phyloP scores from a whole-genome alignment of 2,888 invertebrate species.

The Polydrusus pterygomalis region DNA sequence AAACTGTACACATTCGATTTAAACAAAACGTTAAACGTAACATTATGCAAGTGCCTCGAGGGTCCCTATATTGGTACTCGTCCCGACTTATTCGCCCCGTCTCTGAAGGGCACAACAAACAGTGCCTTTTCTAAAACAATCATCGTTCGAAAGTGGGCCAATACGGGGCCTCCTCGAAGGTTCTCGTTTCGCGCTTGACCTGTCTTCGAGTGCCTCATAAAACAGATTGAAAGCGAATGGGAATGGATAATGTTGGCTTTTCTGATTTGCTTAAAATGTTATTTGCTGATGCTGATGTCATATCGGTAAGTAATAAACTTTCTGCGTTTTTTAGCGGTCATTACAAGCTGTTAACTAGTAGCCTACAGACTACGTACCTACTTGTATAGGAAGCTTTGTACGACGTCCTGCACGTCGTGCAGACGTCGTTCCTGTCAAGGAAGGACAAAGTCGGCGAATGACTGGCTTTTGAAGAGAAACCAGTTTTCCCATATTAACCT shows the following conservation, averaged over 20 bases:
- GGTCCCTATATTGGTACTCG: conserved; percentile 48
- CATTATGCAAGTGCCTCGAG: conserved; percentile 35
- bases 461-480: too few species aligned
- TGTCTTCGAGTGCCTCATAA: conserved; percentile 32
- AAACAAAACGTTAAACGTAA: conserved; percentile 44
- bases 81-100: conserved; percentile 7
- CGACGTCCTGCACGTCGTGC: too few species aligned
- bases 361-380: too few species aligned
- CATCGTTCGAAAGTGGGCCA: conserved; percentile 46
- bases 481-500: too few species aligned
- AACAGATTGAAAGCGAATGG: conserved; percentile 22
- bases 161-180: conserved; percentile 13
- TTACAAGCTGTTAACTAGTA: too few species aligned
- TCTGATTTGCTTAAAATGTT: background rate
- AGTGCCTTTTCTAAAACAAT: conserved; percentile 46
- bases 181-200: conserved; percentile 21
- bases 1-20: background rate
- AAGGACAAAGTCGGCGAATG: too few species aligned
- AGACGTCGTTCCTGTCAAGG: too few species aligned
- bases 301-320: too few species aligned
- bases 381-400: too few species aligned
- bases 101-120: conserved; percentile 49
- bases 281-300: too few species aligned
- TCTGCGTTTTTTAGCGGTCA: too few species aligned
- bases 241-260: conserved; percentile 21